Evolutionary conservation across 2,113 vertebrate species (phyloP).

Genomic region (Hippocampus barbouri): DNA sequence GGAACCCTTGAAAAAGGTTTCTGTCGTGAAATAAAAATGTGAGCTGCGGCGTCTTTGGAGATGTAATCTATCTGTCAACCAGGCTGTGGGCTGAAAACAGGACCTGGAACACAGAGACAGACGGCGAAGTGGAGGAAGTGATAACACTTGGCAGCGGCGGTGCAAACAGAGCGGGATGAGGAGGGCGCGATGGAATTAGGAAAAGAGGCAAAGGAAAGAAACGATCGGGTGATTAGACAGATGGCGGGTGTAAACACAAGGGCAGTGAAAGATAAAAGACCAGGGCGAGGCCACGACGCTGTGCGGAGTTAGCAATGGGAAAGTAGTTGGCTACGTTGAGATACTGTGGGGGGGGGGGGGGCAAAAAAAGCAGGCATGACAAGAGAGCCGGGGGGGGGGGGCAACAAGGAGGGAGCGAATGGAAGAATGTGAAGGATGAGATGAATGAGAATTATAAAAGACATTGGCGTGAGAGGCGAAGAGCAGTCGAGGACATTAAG

Average conservation of each 20-base stretch:
- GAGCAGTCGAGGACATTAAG: slow-evolving; percentile 8
- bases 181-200: slow-evolving; percentile 25
- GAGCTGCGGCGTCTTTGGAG: slow-evolving; percentile 41
- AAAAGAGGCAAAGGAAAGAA: slow-evolving; percentile 22
- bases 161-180: slow-evolving; percentile 50
- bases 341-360: slow-evolving; percentile 36
- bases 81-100: slow-evolving; percentile 50
- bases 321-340: slow-evolving; percentile 23
- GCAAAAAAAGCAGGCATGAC: slow-evolving; percentile 42
- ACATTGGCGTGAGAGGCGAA: slow-evolving; percentile 4
- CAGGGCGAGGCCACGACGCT: slow-evolving; percentile 28
- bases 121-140: slow-evolving; percentile 55
- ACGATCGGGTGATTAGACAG: slow-evolving; percentile 47
- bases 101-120: slow-evolving; percentile 57
- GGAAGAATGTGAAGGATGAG: slow-evolving; percentile 20
- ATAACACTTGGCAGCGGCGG: slow-evolving; percentile 47
- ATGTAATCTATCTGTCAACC: slow-evolving; percentile 57
- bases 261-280: slow-evolving; percentile 7
- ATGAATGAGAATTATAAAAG: slow-evolving; percentile 20
- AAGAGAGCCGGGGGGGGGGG: slow-evolving; percentile 22
- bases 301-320: slow-evolving; percentile 3
- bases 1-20: slow-evolving; percentile 27
- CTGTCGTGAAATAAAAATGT: slow-evolving; percentile 48
- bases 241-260: slow-evolving; percentile 51
- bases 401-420: slow-evolving; percentile 16